Base-by-base conservation (phyloP, 1,140 invertebrate species). In the Harlomillsia oculata region DNA sequence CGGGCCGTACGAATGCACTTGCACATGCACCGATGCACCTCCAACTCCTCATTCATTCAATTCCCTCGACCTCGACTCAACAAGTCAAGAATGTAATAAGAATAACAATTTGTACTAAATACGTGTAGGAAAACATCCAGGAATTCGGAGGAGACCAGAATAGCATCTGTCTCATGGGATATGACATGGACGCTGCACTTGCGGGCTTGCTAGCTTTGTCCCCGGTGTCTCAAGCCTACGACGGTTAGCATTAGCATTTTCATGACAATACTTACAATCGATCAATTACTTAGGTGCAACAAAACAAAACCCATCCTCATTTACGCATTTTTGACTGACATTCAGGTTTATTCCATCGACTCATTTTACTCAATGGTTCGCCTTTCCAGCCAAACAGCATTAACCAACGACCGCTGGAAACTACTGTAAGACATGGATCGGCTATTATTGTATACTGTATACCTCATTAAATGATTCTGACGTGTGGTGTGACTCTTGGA, bases 391-490 rank as follows among this genome's bases (percentile, higher is more conserved):
- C 63, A 20, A 59, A 49, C 28, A 57, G 53, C 21, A 62, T 65
- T 18, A 65, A 62, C 36, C 53, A 52, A n/a, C 32, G 34, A 44
- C 60, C 63, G 43, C 28, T 56, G 9, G 53, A 56, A 36, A 65
- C 59, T 3, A 65, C 63, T 23, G 63, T 65, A 57, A 48, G 53
- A n/a, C n/a, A n/a, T n/a, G n/a, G n/a, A n/a, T n/a, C n/a, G n/a
- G n/a, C n/a, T n/a, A n/a, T 41, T 25, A 4, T 16, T 43, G 11
- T 30, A 30, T 9, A 14, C 18, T 20, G 3, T 41, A 41, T 20
- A 5, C 23, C 9, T 45, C 28, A 14, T 25, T 25, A 8, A 25
- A 13, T 28, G 23, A 16, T 29, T 46, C 16, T 28, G 14, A 46
- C 4, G 8, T 46, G 30, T 14, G 25, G 30, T 46, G 16, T 1